phyloP scores from a whole-genome alignment of 30 jellyfish, hydroid and myxozoan species.

The Sanderia malayensis region DNA sequence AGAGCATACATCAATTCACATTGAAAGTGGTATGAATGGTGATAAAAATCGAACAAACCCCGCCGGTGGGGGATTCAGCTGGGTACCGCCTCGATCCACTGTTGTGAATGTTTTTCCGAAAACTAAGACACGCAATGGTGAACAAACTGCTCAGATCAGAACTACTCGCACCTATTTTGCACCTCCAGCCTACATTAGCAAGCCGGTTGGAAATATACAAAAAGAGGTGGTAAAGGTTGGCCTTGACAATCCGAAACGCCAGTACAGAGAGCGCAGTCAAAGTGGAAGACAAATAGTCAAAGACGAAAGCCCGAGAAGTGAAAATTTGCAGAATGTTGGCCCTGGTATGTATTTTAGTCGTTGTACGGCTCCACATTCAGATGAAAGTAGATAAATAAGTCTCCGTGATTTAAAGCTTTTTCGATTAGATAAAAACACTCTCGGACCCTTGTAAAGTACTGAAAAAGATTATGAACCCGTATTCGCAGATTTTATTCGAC shows the following conservation, averaged over 20 bases:
- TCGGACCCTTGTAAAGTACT: too few species aligned
- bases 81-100: constrained; percentile 26
- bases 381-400: too few species aligned
- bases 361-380: too few species aligned
- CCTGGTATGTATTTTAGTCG: too few species aligned
- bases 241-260: background rate
- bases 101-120: constrained; percentile 5
- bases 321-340: background rate
- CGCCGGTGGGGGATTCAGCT: constrained; percentile 2
- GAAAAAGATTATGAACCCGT: too few species aligned
- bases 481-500: too few species aligned
- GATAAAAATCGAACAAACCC: too few species aligned
- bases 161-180: background rate
- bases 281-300: background rate
- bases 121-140: background rate
- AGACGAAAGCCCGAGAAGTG: background rate
- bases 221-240: background rate
- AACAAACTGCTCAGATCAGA: background rate
- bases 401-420: too few species aligned
- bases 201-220: background rate
- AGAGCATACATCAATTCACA: too few species aligned
- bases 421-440: too few species aligned
- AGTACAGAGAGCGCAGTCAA: background rate
- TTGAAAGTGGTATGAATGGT: too few species aligned
- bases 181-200: background rate